These are phyloP conservation scores for Polydrusus pterygomalis DNA, from an alignment of 2,888 invertebrate species.

Conservation along the genomic window DNA sequence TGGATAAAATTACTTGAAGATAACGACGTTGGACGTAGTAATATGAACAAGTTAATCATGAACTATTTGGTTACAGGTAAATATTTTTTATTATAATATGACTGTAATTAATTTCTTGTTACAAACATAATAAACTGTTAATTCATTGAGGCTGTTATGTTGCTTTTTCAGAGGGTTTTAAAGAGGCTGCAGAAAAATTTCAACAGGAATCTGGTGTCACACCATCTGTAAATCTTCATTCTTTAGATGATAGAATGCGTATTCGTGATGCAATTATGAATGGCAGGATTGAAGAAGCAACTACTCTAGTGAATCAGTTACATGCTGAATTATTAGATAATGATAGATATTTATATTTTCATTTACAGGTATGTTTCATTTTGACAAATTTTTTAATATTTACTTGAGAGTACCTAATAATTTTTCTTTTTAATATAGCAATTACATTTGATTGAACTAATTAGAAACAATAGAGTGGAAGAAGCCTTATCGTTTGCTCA, in stretches of 20 bases:
- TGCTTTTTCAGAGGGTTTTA: constrained; percentile 84
- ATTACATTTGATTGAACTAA: constrained; percentile 91
- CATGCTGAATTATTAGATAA: constrained; percentile 97
- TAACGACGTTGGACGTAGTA: constrained; percentile 88
- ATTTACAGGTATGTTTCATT: constrained; percentile 83
- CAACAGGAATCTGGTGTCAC: constrained; percentile 93
- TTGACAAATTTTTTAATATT: no score
- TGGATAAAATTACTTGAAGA: constrained; percentile 85
- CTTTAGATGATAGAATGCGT: constrained; percentile 92
- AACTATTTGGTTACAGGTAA: constrained; percentile 97
- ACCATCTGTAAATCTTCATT: constrained; percentile 86
- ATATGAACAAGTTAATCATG: constrained; percentile 98
- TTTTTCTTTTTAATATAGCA: constrained; percentile 76
- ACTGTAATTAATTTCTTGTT: constrained; percentile 4
- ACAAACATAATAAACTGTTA: no score
- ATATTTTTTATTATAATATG: constrained; percentile 58
- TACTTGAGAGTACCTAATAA: background rate
- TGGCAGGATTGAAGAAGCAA: constrained; percentile 94
- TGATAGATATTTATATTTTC: constrained; percentile 96
- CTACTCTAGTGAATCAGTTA: constrained; percentile 92
- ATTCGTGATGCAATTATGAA: constrained; percentile 95
- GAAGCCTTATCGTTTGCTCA: constrained; percentile 94
- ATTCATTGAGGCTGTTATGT: constrained; percentile 1
- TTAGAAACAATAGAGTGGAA: constrained; percentile 88
- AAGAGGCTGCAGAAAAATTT: constrained; percentile 98